Evolutionary conservation across 2,113 vertebrate genomes (phyloP).

Genomic region (Solea senegalensis): DNA sequence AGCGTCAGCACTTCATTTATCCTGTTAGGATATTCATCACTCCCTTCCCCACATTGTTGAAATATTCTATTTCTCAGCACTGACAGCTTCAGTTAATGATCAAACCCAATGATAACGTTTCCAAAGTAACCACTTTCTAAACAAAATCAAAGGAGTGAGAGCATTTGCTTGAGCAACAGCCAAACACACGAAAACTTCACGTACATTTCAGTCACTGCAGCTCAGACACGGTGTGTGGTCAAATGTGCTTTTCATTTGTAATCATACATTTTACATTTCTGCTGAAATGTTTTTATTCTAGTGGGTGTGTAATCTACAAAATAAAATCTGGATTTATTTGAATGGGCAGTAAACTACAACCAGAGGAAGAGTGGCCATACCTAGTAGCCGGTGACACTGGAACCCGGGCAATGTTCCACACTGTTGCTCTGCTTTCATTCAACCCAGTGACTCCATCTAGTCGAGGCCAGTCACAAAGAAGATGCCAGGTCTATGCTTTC

Average conservation of each 20-base stretch:
- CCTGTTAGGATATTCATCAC: not conserved
- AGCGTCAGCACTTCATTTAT: not conserved
- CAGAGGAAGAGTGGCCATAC: slow-evolving; percentile 49
- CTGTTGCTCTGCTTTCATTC: slow-evolving; percentile 63
- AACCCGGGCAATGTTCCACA: slow-evolving; percentile 65
- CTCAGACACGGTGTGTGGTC: not conserved
- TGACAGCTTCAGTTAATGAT: slow-evolving; percentile 75
- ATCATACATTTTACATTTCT: not conserved
- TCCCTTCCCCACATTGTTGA: slow-evolving; percentile 19
- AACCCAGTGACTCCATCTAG: slow-evolving; percentile 34
- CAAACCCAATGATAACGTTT: slow-evolving; percentile 64
- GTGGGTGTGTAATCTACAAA: not conserved
- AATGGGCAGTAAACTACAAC: slow-evolving; percentile 14
- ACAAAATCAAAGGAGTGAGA: slow-evolving; percentile 58
- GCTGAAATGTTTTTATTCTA: not conserved
- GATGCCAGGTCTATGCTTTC: not conserved
- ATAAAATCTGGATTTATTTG: slow-evolving; percentile 7
- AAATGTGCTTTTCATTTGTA: not conserved
- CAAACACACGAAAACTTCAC: slow-evolving; percentile 9
- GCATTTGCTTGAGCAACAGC: slow-evolving; percentile 38
- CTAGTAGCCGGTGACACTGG: slow-evolving; percentile 54
- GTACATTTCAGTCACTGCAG: slow-evolving; percentile 2
- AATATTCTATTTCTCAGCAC: slow-evolving; percentile 33
- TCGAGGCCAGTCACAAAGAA: slow-evolving; percentile 14
- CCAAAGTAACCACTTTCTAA: slow-evolving; percentile 60